These are phyloP conservation scores for Lagria hirta DNA, from an alignment of 2,888 invertebrate species.

Conservation along the genomic window DNA sequence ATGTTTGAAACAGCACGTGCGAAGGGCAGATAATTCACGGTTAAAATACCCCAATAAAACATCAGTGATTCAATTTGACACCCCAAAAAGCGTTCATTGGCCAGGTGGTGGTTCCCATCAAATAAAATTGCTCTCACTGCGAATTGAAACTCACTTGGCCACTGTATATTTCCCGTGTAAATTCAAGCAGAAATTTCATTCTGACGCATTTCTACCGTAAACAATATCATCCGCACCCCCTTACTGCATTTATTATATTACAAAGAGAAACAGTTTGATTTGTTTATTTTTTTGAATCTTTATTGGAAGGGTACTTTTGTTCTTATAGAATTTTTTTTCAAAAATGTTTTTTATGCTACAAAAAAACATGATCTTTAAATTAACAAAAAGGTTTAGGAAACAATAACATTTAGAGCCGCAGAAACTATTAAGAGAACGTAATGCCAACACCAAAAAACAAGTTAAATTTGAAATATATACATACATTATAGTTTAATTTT, in stretches of 20 bases:
- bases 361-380: no score
- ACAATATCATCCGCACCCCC: slow-evolving; percentile 22
- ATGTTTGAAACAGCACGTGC: slow-evolving; percentile 25
- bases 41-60: slow-evolving; percentile 54
- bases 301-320: no score
- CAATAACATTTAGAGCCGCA: no score
- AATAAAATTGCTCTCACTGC: slow-evolving; percentile 23
- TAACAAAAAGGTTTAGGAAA: no score
- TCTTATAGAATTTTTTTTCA: no score
- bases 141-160: slow-evolving; percentile 24
- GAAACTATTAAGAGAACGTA: no score
- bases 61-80: slow-evolving; percentile 54
- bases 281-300: no score
- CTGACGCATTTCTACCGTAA: slow-evolving; percentile 21
- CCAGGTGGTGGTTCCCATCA: slow-evolving; percentile 50
- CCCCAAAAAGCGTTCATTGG: slow-evolving; percentile 51
- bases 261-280: no score
- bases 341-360: no score
- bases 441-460: no score
- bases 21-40: slow-evolving; percentile 43
- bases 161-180: slow-evolving; percentile 18
- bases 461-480: no score
- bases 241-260: slow-evolving; percentile 20
- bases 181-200: slow-evolving; percentile 23
- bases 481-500: no score